phyloP scores from a whole-genome alignment of 2,797 vertebrate species.

The Microchirus variegatus region DNA sequence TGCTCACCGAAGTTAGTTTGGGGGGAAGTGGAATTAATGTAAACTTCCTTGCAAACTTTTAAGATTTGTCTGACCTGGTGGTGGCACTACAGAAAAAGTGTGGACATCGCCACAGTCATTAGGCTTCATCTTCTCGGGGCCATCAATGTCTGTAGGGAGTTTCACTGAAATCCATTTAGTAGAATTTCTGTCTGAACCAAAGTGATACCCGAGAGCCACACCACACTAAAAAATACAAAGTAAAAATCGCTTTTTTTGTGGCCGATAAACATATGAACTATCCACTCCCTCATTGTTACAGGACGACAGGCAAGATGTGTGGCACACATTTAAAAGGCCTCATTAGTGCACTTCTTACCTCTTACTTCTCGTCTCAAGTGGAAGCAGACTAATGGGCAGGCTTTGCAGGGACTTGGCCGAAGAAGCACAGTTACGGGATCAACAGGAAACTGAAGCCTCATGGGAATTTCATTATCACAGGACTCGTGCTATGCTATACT shows the following conservation, averaged over 20 bases:
- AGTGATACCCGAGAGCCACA: not conserved
- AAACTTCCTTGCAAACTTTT: too few relatives aligned
- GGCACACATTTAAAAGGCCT: slow-evolving; percentile 56
- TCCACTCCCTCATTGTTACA: slow-evolving; percentile 11
- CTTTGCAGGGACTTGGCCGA: slow-evolving; percentile 45
- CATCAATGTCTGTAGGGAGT: not conserved
- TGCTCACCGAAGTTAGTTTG: too few relatives aligned
- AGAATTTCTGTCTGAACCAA: too few relatives aligned
- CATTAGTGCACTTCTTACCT: slow-evolving; percentile 51
- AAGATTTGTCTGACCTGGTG: not conserved
- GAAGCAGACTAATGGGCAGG: slow-evolving; percentile 57
- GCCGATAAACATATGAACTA: slow-evolving; percentile 18
- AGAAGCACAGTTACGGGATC: slow-evolving; percentile 39
- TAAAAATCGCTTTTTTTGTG: not conserved
- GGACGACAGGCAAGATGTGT: slow-evolving; percentile 28
- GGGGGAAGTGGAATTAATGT: not conserved
- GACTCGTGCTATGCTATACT: slow-evolving; percentile 32
- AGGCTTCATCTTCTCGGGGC: not conserved
- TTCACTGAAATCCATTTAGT: too few relatives aligned
- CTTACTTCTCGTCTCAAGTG: slow-evolving; percentile 41
- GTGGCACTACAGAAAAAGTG: not conserved
- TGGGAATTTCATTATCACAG: slow-evolving; percentile 37
- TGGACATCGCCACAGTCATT: not conserved
- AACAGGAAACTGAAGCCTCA: slow-evolving; percentile 51
- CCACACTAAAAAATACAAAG: slow-evolving; percentile 12